These are phyloP conservation scores for Epinephelus awoara DNA, from an alignment of 2,797 vertebrate genomes.

Conservation along the genomic window DNA sequence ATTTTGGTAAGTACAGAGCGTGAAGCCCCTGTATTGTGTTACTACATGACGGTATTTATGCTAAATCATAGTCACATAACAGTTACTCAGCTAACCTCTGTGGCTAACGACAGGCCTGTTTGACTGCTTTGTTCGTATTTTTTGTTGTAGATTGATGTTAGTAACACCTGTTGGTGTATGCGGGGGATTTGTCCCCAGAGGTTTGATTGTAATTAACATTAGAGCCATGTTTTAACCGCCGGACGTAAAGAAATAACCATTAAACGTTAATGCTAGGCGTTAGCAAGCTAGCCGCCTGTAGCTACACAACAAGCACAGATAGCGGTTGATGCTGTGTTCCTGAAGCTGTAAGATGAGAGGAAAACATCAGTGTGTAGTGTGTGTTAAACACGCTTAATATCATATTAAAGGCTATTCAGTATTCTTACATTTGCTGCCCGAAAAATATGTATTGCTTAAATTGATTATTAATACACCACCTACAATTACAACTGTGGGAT, in stretches of 20 bases:
- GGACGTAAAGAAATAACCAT: no score
- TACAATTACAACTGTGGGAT: no score
- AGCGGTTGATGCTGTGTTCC: neutral
- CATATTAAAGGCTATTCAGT: no score
- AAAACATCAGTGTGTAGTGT: neutral
- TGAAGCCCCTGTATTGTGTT: neutral
- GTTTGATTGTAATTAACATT: neutral
- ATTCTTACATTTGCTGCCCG: no score
- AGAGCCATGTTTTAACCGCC: rapidly evolving
- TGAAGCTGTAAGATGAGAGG: neutral
- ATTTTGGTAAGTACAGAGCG: conserved; percentile 73
- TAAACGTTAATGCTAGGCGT: conserved; percentile 21
- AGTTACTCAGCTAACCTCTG: conserved; percentile 33
- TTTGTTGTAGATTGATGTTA: neutral
- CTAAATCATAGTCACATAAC: conserved; percentile 76
- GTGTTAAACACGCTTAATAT: neutral
- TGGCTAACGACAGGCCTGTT: conserved; percentile 57
- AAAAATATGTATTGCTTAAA: no score
- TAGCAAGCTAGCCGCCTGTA: conserved; percentile 43
- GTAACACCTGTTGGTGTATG: neutral
- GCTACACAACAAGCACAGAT: conserved; percentile 1
- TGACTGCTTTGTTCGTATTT: conserved; percentile 66
- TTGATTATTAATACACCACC: no score
- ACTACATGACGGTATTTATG: conserved; percentile 67
- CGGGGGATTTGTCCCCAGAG: rapidly evolving